Conservation (phyloP, 35 echinoderm and acorn worm species). For the Ophioderma brevispina region DNA sequence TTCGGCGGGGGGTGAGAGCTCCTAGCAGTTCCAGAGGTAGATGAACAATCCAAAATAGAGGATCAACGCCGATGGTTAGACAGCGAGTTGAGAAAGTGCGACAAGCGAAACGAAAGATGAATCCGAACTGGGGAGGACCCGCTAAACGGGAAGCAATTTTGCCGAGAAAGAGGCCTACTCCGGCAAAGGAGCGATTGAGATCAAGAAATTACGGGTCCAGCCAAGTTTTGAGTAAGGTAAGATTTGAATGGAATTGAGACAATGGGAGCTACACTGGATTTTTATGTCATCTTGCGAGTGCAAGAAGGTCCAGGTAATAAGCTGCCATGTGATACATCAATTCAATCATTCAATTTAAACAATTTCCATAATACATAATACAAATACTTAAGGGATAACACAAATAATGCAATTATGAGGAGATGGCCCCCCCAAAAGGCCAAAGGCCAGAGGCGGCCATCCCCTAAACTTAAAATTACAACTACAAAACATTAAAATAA, state of each 20-base stretch:
- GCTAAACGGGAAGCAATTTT: slow-evolving; percentile 69
- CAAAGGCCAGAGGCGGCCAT: no score
- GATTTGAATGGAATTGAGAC: not conserved
- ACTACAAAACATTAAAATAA: no score
- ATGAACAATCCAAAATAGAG: slow-evolving; percentile 72
- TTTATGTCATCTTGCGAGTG: no score
- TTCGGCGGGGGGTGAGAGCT: slow-evolving; percentile 48
- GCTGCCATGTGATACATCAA: no score
- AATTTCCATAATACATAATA: no score
- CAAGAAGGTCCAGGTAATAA: no score
- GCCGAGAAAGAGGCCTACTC: slow-evolving; percentile 78
- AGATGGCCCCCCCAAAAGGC: no score
- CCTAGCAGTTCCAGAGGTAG: not conserved
- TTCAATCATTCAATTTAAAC: no score
- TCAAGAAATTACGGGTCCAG: slow-evolving; percentile 89
- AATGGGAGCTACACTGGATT: no score
- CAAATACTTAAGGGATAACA: no score
- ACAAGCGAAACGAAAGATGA: slow-evolving; percentile 71
- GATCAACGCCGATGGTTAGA: slow-evolving; percentile 95
- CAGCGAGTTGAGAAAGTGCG: slow-evolving; percentile 87
- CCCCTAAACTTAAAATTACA: no score
- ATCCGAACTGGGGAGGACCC: slow-evolving; percentile 85
- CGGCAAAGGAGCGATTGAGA: slow-evolving; percentile 81
- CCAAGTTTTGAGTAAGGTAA: slow-evolving; percentile 64
- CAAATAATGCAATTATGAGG: no score